Conservation (phyloP, 2,113 vertebrate species). For the Pleuronectes platessa region DNA sequence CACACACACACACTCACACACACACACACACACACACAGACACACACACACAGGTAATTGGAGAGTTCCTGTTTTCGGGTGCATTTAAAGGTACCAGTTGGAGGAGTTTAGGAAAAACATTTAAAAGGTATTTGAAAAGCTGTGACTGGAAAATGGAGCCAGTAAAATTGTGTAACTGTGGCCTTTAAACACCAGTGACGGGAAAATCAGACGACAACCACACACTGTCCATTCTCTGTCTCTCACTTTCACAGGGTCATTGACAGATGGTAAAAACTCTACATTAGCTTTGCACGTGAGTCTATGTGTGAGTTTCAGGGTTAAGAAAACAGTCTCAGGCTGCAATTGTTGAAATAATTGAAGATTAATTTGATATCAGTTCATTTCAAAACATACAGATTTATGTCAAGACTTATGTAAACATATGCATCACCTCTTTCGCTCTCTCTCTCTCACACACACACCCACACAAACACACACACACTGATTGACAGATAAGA, state of each 20-base stretch:
- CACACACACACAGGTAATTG: conserved; percentile 58
- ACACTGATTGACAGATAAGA: conserved; percentile 44
- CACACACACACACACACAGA: conserved; percentile 31
- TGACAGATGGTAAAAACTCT: background rate
- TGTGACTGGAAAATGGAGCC: conserved; percentile 53
- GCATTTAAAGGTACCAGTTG: conserved; percentile 60
- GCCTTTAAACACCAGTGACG: conserved; percentile 44
- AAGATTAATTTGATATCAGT: background rate
- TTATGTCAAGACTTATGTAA: background rate
- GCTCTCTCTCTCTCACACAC: background rate
- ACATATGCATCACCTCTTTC: conserved; percentile 13
- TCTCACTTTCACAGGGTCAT: conserved; percentile 3
- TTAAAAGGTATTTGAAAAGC: conserved; percentile 60
- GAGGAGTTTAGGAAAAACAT: conserved; percentile 33
- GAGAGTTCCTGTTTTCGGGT: conserved; percentile 71
- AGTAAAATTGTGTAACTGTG: conserved; percentile 40
- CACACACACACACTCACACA: conserved; percentile 5
- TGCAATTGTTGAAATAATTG: background rate
- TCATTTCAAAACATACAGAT: background rate
- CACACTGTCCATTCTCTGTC: conserved; percentile 1
- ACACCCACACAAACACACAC: conserved; percentile 16
- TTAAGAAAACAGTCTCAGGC: background rate
- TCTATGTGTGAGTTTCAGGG: background rate
- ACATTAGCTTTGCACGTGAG: background rate
- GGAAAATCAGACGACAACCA: conserved; percentile 25